phyloP scores from a whole-genome alignment of 2,113 vertebrate genomes.

The Rattus rattus region DNA sequence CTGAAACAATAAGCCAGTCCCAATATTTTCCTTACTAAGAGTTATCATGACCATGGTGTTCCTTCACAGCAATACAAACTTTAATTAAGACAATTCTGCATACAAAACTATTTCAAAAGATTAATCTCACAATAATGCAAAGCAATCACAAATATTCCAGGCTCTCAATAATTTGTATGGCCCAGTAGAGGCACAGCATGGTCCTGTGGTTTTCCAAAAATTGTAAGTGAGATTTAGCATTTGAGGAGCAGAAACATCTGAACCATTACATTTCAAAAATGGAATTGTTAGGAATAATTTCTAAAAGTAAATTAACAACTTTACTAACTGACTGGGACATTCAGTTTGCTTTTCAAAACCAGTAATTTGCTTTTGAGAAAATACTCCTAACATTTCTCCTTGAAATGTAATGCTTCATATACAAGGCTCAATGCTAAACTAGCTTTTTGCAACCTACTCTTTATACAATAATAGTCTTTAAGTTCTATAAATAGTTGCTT shows the following conservation, averaged over 20 bases:
- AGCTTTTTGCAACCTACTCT: not conserved
- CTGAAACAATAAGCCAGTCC: not conserved
- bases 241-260: not conserved
- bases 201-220: not conserved
- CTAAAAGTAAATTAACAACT: conserved; percentile 14
- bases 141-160: not conserved
- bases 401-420: not conserved
- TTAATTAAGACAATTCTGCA: not conserved
- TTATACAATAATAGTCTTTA: not conserved
- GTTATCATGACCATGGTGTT: not conserved
- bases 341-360: not conserved
- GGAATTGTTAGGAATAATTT: not conserved
- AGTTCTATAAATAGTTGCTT: not conserved
- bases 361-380: conserved; percentile 2
- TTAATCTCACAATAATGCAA: not conserved
- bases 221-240: not conserved
- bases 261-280: not conserved
- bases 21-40: not conserved
- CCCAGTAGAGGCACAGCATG: not conserved
- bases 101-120: not conserved
- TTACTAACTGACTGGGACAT: not conserved
- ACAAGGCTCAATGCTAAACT: not conserved
- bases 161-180: not conserved
- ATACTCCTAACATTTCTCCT: not conserved
- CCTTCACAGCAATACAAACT: not conserved